These are phyloP conservation scores for Triops longicaudatus DNA, from an alignment of 1,140 invertebrate genomes.

Conservation along the genomic window DNA sequence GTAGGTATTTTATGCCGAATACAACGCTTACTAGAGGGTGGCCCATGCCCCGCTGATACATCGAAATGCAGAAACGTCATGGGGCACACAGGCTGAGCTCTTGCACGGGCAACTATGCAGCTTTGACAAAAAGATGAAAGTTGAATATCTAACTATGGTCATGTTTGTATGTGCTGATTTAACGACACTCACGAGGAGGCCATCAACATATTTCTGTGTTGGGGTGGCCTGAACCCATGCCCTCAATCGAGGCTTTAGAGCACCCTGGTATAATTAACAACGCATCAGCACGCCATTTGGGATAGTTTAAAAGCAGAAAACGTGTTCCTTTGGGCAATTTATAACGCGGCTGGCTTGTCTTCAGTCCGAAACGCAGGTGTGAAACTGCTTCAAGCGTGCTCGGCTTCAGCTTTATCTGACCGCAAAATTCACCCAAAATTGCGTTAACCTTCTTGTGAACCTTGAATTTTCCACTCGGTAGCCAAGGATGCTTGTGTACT, in stretches of 20 bases:
- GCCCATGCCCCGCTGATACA: too few species aligned
- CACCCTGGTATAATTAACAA: slow-evolving; percentile 8
- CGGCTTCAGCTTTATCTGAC: not conserved
- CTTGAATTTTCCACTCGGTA: not conserved
- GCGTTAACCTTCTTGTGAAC: not conserved
- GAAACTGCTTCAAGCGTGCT: not conserved
- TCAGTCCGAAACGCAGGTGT: not conserved
- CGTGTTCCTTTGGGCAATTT: not conserved
- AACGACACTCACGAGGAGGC: slow-evolving; percentile 6
- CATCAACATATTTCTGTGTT: not conserved
- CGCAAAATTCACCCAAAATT: slow-evolving; percentile 8
- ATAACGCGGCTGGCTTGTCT: not conserved
- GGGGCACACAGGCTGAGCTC: too few species aligned
- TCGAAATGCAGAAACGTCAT: too few species aligned
- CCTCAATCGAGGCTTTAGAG: not conserved
- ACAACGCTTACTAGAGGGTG: too few species aligned
- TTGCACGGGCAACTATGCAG: not conserved
- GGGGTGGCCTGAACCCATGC: not conserved
- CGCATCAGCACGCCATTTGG: slow-evolving; percentile 5
- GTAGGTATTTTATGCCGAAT: too few species aligned
- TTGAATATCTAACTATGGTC: not conserved
- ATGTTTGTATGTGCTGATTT: not conserved
- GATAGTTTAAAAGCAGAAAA: slow-evolving; percentile 10
- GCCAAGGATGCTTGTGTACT: not conserved
- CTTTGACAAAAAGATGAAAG: not conserved